These are phyloP conservation scores for Cyprinodon diabolis DNA, from an alignment of 2,797 vertebrate species.

Conservation along the genomic window DNA sequence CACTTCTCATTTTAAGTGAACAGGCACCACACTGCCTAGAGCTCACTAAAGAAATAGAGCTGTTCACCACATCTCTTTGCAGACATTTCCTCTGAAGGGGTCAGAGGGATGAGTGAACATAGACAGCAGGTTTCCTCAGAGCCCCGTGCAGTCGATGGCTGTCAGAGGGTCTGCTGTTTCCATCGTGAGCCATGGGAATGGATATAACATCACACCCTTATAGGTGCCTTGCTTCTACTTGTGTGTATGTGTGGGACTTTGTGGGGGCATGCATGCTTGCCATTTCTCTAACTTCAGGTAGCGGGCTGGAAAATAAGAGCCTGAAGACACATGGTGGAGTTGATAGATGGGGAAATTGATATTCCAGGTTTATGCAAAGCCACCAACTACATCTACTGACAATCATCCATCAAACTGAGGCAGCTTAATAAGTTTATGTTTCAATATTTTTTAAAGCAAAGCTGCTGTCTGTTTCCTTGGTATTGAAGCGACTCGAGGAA, in stretches of 20 bases:
- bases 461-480: slow-evolving; percentile 50
- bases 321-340: slow-evolving; percentile 35
- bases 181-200: slow-evolving; percentile 62
- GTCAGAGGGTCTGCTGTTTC: slow-evolving; percentile 57
- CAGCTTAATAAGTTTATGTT: slow-evolving; percentile 41
- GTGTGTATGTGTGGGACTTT: slow-evolving; percentile 26
- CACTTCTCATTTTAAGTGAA: background rate
- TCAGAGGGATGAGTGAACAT: slow-evolving; percentile 26
- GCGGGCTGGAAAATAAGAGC: slow-evolving; percentile 9
- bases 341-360: slow-evolving; percentile 66
- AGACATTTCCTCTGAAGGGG: slow-evolving; percentile 33
- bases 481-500: slow-evolving; percentile 47
- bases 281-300: slow-evolving; percentile 48
- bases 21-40: background rate
- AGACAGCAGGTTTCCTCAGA: slow-evolving; percentile 17
- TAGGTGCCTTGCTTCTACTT: slow-evolving; percentile 39
- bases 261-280: slow-evolving; percentile 41
- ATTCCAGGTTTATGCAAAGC: slow-evolving; percentile 45
- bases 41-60: slow-evolving; percentile 18
- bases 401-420: slow-evolving; percentile 66
- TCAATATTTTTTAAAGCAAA: slow-evolving; percentile 55
- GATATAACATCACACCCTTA: slow-evolving; percentile 61
- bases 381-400: slow-evolving; percentile 51
- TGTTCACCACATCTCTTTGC: slow-evolving; percentile 19
- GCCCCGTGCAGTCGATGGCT: slow-evolving; percentile 32